phyloP scores from a whole-genome alignment of 2,797 vertebrate species.

The Mormyrus proboscirostris region DNA sequence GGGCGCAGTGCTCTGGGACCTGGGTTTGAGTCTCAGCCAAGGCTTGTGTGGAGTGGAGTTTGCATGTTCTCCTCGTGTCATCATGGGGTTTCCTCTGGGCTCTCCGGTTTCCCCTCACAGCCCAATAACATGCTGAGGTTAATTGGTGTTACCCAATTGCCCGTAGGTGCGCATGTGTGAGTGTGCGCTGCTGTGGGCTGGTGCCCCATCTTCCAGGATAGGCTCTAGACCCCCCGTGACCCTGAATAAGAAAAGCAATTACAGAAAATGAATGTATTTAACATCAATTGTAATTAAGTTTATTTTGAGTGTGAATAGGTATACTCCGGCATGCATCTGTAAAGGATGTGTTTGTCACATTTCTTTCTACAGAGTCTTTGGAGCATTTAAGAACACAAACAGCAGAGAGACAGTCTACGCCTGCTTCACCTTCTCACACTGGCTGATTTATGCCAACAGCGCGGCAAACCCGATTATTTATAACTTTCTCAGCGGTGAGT shows the following conservation, averaged over 20 bases:
- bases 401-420: slow-evolving; percentile 91
- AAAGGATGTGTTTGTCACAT: not conserved
- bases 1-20: not conserved
- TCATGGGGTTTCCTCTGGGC: not conserved
- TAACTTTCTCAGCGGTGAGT: slow-evolving; percentile 96
- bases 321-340: not conserved
- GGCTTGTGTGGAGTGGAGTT: not conserved
- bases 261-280: not conserved
- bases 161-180: not conserved
- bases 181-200: not conserved
- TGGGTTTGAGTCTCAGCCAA: too few relatives aligned
- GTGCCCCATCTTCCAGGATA: not conserved
- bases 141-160: not conserved
- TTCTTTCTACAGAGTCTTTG: slow-evolving; percentile 73
- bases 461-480: slow-evolving; percentile 97
- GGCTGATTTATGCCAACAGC: slow-evolving; percentile 96
- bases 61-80: not conserved
- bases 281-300: not conserved
- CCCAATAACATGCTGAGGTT: not conserved
- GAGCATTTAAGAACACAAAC: slow-evolving; percentile 78
- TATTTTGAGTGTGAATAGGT: not conserved
- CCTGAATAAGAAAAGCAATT: not conserved
- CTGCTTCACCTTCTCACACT: slow-evolving; percentile 95
- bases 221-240: not conserved
- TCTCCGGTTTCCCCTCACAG: not conserved